These are phyloP conservation scores for Mythimna albipuncta DNA, from an alignment of 2,888 invertebrate genomes.

Conservation along the genomic window DNA sequence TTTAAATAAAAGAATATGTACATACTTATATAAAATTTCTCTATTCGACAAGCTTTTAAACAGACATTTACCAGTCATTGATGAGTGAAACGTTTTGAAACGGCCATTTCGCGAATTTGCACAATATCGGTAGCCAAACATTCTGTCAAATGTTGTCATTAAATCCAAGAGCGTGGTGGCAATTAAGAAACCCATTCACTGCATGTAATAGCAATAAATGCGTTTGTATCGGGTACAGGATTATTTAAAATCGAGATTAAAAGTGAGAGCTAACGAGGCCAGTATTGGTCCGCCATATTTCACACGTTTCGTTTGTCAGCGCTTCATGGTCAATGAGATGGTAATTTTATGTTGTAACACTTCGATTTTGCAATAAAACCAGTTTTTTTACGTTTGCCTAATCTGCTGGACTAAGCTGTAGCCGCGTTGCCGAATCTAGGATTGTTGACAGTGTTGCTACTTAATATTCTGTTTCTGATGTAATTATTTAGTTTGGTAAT, in stretches of 20 bases:
- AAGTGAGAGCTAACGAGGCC: slow-evolving; percentile 81
- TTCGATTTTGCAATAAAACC: slow-evolving; percentile 72
- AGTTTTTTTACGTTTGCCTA: slow-evolving; percentile 69
- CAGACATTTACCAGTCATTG: slow-evolving; percentile 27
- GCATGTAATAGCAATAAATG: slow-evolving; percentile 55
- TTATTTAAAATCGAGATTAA: slow-evolving; percentile 66
- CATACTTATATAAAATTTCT: slow-evolving; percentile 27
- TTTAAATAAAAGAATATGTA: slow-evolving; percentile 5
- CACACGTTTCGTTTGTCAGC: slow-evolving; percentile 68
- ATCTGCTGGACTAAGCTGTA: slow-evolving; percentile 42
- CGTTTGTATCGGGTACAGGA: slow-evolving; percentile 58
- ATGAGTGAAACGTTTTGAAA: slow-evolving; percentile 34
- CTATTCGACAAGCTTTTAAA: slow-evolving; percentile 26
- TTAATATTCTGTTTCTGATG: slow-evolving; percentile 49
- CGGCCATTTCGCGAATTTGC: slow-evolving; percentile 40
- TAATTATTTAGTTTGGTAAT: slow-evolving; percentile 35
- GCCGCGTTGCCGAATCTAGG: slow-evolving; percentile 44
- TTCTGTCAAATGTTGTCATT: slow-evolving; percentile 49
- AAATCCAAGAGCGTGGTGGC: slow-evolving; percentile 51
- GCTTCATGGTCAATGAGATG: slow-evolving; percentile 81
- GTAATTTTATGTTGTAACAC: slow-evolving; percentile 77
- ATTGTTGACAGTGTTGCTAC: slow-evolving; percentile 47
- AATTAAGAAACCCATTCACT: slow-evolving; percentile 60
- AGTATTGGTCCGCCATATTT: slow-evolving; percentile 65
- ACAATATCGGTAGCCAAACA: slow-evolving; percentile 32